Evolutionary conservation across 2,113 vertebrate genomes (phyloP), one percentile per base, ranked within the genome.

Genomic region (Emydura subglobosa): DNA sequence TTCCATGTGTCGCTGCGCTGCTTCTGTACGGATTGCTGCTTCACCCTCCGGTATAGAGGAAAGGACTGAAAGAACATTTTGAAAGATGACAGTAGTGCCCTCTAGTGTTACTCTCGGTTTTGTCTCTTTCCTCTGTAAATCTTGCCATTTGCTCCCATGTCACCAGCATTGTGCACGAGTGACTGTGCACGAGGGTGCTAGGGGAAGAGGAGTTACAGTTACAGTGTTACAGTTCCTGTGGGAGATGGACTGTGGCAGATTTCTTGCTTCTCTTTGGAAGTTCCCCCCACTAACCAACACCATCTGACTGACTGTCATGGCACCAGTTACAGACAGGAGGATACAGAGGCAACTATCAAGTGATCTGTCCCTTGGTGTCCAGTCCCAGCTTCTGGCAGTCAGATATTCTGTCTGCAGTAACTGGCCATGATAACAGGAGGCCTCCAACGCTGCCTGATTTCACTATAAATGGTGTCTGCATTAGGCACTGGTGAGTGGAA

Each of bases 1-100:
- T 6, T 17, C 13, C 31, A 17, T 29, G 57, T 29, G 39, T 10
- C 22, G 7, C 22, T 44, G 72, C 11, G 0, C 74, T 47, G 24
- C 39, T 47, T 0, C 6, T 12, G 24, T 0, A 0, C 1, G 7
- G 2, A 59, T 59, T 59, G 25, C 57, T 59, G 8, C 57, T 11
- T 59, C 24, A 53, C 51, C 51, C 14, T 53, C 51, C 2, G 51
- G n/a, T 3, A 5, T 21, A 19, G n/a, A 19, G 61, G 61, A 68
- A 68, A 34, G 16, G 61, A 21, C 2, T n/a, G 34, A 68, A 65
- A 0, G n/a, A 31, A 53, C 1, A 21, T 24, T 16, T 0, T 4
- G 1, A 13, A 11, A 4, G 65, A 11, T 44, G 22, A 1, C 4
- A 8, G 0, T 51, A 29, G n/a, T 78, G 74, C 74, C 42, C 42